Evolutionary conservation across 2,113 vertebrate species (phyloP).

Genomic region (Pongo pygmaeus): DNA sequence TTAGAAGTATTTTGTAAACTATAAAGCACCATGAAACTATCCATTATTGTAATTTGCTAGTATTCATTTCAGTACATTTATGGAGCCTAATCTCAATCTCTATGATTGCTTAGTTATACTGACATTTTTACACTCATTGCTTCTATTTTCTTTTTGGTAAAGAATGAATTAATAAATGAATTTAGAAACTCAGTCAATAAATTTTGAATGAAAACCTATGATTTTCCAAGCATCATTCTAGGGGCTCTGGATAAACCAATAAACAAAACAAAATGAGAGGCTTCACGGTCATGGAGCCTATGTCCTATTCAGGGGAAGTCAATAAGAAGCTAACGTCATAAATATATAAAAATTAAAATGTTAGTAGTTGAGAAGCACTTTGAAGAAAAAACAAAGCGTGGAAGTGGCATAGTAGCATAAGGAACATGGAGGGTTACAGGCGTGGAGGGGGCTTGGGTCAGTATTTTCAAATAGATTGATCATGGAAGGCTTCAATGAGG

Average conservation of each 20-base stretch:
- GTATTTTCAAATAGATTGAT: background rate
- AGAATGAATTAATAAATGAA: background rate
- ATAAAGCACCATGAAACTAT: background rate
- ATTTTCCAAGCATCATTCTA: background rate
- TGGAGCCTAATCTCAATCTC: background rate
- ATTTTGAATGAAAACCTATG: background rate
- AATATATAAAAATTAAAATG: background rate
- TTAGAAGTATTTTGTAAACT: background rate
- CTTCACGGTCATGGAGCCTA: background rate
- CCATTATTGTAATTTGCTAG: background rate
- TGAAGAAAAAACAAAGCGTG: background rate
- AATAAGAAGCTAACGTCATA: background rate
- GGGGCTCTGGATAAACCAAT: background rate
- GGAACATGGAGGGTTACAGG: rapidly evolving
- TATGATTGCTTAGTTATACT: background rate
- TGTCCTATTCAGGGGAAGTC: background rate
- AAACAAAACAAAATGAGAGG: slow-evolving; percentile 2
- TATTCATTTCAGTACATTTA: background rate
- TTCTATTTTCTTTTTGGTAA: background rate
- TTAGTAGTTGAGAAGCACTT: background rate
- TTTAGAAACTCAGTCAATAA: background rate
- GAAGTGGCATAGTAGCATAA: background rate
- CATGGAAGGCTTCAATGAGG: background rate
- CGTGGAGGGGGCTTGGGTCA: rapidly evolving
- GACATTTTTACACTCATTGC: background rate